A percentile compares a stretch with the other conserved stretches of the same genome.
phyloP scores from a whole-genome alignment of 2,888 invertebrate species.

The Uropetala carovei region DNA sequence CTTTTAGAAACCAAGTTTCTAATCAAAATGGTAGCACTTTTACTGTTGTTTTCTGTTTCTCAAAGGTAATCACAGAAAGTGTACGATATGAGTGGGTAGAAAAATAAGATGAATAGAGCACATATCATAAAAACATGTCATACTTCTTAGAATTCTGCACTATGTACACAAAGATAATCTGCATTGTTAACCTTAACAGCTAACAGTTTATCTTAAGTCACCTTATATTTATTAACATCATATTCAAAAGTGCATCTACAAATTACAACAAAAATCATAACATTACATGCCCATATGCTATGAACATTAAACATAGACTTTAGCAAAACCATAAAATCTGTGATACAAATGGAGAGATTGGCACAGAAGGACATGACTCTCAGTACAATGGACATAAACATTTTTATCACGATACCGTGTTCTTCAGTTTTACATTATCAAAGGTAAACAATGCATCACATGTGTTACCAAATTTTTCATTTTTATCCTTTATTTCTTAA shows the following conservation, averaged over 20 bases:
- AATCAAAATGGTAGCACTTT: neutral
- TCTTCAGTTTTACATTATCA: conserved; percentile 38
- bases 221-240: conserved; percentile 60
- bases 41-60: conserved; percentile 5
- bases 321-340: conserved; percentile 7
- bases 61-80: conserved; percentile 37
- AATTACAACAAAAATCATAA: conserved; percentile 40
- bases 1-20: neutral
- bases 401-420: conserved; percentile 17
- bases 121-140: conserved; percentile 25
- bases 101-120: conserved; percentile 27
- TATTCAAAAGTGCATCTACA: conserved; percentile 58
- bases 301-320: conserved; percentile 29
- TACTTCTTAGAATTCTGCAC: conserved; percentile 29
- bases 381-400: conserved; percentile 27
- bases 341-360: conserved; percentile 3
- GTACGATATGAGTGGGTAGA: conserved; percentile 11
- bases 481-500: conserved; percentile 3
- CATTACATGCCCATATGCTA: conserved; percentile 48
- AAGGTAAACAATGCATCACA: conserved; percentile 33
- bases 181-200: conserved; percentile 41
- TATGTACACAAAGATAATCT: conserved; percentile 41
- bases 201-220: conserved; percentile 47
- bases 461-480: conserved; percentile 43
- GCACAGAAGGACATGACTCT: neutral